Percentiles rank a stretch among this genome's conserved stretches.
phyloP scores from a whole-genome alignment of 2,888 invertebrate species.

The Apantesis nais region DNA sequence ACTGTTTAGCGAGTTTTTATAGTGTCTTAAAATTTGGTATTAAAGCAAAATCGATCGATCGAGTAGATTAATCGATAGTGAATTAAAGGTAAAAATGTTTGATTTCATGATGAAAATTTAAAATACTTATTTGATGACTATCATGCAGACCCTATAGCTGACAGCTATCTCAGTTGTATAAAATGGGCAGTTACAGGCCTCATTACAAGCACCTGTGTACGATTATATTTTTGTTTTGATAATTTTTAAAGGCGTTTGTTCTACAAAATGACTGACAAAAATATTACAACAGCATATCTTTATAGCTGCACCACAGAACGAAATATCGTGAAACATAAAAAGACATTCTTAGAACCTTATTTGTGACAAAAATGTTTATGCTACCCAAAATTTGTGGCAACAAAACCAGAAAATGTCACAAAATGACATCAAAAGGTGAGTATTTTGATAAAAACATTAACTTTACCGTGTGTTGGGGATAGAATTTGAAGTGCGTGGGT shows the following conservation, averaged over 20 bases:
- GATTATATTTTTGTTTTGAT: no score
- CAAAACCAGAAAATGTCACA: constrained; percentile 15
- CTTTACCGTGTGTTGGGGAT: constrained; percentile 20
- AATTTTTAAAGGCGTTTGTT: background rate
- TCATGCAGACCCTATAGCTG: background rate
- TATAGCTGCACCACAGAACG: constrained; percentile 1
- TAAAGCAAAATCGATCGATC: no score
- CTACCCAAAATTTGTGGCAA: constrained; percentile 12
- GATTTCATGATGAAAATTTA: no score
- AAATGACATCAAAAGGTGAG: constrained; percentile 34
- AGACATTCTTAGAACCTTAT: constrained; percentile 14
- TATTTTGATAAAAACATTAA: constrained; percentile 45
- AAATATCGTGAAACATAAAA: background rate
- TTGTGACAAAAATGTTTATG: constrained; percentile 17
- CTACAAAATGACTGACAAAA: background rate
- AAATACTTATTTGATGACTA: no score
- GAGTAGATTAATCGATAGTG: no score
- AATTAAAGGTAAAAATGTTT: no score
- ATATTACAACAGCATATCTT: constrained; percentile 4
- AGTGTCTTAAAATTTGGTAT: no score
- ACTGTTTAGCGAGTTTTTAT: no score
- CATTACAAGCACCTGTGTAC: no score
- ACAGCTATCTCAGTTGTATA: no score
- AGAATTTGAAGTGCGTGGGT: constrained; percentile 15
- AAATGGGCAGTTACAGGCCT: no score